A percentile compares a stretch with the other conserved stretches of the same genome.
Evolutionary conservation across 2,797 vertebrate species (phyloP).

Genomic region (Scarus forsteni): DNA sequence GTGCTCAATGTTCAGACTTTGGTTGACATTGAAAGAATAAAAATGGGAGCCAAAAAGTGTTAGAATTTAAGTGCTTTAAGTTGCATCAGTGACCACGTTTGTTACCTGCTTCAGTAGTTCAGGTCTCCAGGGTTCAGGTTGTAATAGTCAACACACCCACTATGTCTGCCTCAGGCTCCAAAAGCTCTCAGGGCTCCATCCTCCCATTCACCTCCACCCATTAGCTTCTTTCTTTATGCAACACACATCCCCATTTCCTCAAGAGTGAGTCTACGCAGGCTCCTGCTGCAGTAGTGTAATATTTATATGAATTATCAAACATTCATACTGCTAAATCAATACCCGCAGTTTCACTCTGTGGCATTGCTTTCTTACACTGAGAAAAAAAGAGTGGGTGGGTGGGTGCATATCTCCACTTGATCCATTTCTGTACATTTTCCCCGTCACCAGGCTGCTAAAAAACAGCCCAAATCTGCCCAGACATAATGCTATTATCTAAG

Average conservation of each 20-base stretch:
- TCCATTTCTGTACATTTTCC: conserved; percentile 29
- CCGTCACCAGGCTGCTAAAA: conserved; percentile 17
- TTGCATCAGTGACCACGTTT: neutral
- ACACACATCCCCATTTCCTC: conserved; percentile 19
- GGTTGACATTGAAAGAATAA: neutral
- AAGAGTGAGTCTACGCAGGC: neutral
- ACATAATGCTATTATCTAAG: conserved; percentile 62
- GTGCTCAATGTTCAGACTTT: neutral
- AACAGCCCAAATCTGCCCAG: conserved; percentile 49
- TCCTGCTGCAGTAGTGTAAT: conserved; percentile 29
- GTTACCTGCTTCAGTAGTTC: neutral
- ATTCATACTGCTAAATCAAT: conserved; percentile 63
- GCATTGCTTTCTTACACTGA: conserved; percentile 23
- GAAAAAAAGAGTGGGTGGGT: conserved; percentile 28
- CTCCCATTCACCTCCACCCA: neutral
- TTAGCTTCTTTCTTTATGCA: conserved; percentile 18
- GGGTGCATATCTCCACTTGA: neutral
- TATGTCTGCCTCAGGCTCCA: too few species aligned
- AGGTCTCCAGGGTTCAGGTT: conserved; percentile 2
- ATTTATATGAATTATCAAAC: conserved; percentile 61
- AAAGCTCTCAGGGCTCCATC: neutral
- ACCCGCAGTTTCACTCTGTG: conserved; percentile 5
- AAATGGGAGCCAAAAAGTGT: neutral
- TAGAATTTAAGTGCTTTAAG: neutral
- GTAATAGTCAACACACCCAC: conserved; percentile 10